phyloP scores from a whole-genome alignment of 2,113 vertebrate species.

The Mesembrinibis cayennensis region DNA sequence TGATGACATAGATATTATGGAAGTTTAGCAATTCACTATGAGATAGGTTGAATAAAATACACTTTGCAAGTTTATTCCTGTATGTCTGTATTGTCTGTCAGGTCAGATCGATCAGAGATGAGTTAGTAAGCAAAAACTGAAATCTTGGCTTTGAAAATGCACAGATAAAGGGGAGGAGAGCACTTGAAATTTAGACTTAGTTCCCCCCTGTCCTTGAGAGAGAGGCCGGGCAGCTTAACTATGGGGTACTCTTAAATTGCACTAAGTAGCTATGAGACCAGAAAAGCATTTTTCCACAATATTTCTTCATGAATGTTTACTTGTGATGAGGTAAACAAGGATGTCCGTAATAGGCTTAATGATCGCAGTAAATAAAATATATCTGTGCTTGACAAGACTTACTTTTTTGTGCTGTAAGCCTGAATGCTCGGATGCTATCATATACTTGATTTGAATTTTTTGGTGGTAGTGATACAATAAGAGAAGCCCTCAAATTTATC shows the following conservation, averaged over 20 bases:
- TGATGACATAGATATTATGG: background rate
- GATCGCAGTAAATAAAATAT: background rate
- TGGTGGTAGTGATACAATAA: background rate
- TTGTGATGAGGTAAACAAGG: conserved; percentile 14
- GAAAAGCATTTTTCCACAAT: background rate
- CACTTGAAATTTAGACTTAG: background rate
- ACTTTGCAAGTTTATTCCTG: background rate
- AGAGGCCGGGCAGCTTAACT: background rate
- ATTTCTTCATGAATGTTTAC: background rate
- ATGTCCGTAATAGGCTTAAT: background rate
- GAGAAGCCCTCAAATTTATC: background rate
- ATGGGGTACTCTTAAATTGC: background rate
- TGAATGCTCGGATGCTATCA: background rate
- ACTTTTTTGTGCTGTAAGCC: background rate
- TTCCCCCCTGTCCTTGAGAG: background rate
- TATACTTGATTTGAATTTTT: background rate
- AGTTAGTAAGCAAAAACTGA: background rate
- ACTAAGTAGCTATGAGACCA: background rate
- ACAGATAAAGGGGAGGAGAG: conserved; percentile 33
- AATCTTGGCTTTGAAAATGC: background rate
- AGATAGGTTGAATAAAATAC: background rate
- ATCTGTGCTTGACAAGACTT: background rate
- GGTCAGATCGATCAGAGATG: background rate
- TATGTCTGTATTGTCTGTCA: background rate
- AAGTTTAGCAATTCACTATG: background rate